phyloP scores from a whole-genome alignment of 2,888 invertebrate genomes.

The Xanthia icteritia region DNA sequence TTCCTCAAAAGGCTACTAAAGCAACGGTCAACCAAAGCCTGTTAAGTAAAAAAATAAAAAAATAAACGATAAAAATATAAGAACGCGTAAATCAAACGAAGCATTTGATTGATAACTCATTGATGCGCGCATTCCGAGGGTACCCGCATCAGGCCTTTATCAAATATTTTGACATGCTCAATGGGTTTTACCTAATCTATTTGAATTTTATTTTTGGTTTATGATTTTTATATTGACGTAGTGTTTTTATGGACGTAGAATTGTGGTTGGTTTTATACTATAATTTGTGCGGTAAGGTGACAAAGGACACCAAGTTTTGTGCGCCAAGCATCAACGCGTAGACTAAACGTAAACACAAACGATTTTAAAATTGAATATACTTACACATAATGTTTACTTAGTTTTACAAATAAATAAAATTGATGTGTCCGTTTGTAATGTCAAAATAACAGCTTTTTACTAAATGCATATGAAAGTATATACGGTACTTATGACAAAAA shows the following conservation, averaged over 20 bases:
- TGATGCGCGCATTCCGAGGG: background rate
- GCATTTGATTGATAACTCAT: conserved; percentile 39
- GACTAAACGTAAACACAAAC: too few species aligned
- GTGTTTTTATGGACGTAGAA: background rate
- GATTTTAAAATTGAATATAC: too few species aligned
- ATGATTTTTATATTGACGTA: background rate
- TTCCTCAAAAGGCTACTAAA: background rate
- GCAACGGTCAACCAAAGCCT: background rate
- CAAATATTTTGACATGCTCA: conserved; percentile 26
- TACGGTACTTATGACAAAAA: too few species aligned
- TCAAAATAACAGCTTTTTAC: too few species aligned
- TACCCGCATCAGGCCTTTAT: background rate
- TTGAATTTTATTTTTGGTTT: background rate
- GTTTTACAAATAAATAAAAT: too few species aligned
- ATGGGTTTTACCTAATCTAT: conserved; percentile 14
- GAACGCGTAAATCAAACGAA: background rate
- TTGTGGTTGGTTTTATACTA: background rate
- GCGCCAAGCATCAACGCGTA: too few species aligned
- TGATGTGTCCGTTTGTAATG: too few species aligned
- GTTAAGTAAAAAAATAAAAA: background rate
- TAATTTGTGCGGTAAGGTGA: background rate
- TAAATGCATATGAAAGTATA: too few species aligned
- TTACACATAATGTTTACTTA: too few species aligned
- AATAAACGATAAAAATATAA: background rate
- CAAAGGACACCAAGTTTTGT: too few species aligned